Evolutionary conservation across 2,888 invertebrate species (phyloP), one percentile per base, ranked within the genome.

Genomic region (Bugula neritina): DNA sequence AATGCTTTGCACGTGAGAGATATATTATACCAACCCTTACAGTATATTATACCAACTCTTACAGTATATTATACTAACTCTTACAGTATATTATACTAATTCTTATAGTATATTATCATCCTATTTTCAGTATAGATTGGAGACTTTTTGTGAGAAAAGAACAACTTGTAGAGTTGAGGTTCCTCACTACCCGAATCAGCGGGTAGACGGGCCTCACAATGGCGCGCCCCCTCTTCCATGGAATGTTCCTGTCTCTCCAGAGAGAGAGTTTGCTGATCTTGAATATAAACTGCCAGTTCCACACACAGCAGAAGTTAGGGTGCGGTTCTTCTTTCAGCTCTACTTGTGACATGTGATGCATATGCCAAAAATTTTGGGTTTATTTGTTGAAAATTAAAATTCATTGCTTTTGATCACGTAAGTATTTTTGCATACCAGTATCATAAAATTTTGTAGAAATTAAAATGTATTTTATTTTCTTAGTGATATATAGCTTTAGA

Each of bases 81-180:
- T n/a, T n/a, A n/a, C 23, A 55, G 23, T 3, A 5, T 55, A 25
- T 55, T 5, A 25, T 55, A 23, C 23, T n/a, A n/a, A 23, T 5
- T 17, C 23, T 3, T 55, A 17, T 23, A 55, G 5, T 55, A 55
- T 55, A 43, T 10, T 43, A 43, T 17, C n/a, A n/a, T n/a, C n/a
- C n/a, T n/a, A n/a, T n/a, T n/a, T n/a, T n/a, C 79, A 87, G 87
- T 87, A 87, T 76, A 84, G 85, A 34, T 78, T 87, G 73, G 86
- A 87, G 77, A 87, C 86, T 10, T 87, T 86, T 78, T 85, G 86
- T 1, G 87, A 87, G 77, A 83, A 83, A 57, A 80, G 87, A 57
- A 84, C 85, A 73, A 86, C 86, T 2, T 79, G 83, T 23, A 87
- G 87, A 87, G 82, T 85, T 17, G 85, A 82, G 78, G 83, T 83